Evolutionary conservation across 35 echinoderm and acorn worm species (phyloP).

Genomic region (Eucidaris tribuloides): DNA sequence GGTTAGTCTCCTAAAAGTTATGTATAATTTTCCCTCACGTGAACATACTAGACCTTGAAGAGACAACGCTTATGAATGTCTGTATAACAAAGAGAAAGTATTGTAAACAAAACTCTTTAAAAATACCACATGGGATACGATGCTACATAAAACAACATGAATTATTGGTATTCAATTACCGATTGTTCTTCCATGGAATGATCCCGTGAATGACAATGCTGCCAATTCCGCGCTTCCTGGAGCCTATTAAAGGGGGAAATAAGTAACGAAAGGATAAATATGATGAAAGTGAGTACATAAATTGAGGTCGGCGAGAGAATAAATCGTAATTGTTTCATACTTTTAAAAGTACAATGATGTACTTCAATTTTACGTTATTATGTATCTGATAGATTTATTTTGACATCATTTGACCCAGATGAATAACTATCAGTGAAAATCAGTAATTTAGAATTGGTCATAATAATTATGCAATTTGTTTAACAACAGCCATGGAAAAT

Average conservation of each 20-base stretch:
- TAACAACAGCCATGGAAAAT: too few species aligned
- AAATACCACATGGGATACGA: not conserved
- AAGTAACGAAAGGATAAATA: not conserved
- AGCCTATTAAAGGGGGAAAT: constrained; percentile 17
- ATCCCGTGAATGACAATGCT: constrained; percentile 45
- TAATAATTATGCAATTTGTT: too few species aligned
- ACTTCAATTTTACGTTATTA: too few species aligned
- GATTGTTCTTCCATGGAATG: constrained; percentile 60
- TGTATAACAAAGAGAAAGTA: not conserved
- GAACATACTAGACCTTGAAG: not conserved
- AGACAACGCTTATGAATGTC: not conserved
- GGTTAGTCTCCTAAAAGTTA: not conserved
- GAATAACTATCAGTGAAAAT: too few species aligned
- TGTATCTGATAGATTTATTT: too few species aligned
- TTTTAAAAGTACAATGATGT: too few species aligned
- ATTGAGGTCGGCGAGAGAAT: too few species aligned
- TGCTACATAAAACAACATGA: not conserved
- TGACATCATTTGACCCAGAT: too few species aligned
- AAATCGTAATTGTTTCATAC: too few species aligned
- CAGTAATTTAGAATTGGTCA: too few species aligned
- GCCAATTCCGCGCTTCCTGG: constrained; percentile 42
- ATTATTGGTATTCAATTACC: constrained; percentile 4
- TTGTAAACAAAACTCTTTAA: not conserved
- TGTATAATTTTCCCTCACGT: not conserved
- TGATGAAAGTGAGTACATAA: too few species aligned